These are phyloP conservation scores for Drosophila funebris DNA, from an alignment of 1,140 invertebrate species.

Conservation along the genomic window DNA sequence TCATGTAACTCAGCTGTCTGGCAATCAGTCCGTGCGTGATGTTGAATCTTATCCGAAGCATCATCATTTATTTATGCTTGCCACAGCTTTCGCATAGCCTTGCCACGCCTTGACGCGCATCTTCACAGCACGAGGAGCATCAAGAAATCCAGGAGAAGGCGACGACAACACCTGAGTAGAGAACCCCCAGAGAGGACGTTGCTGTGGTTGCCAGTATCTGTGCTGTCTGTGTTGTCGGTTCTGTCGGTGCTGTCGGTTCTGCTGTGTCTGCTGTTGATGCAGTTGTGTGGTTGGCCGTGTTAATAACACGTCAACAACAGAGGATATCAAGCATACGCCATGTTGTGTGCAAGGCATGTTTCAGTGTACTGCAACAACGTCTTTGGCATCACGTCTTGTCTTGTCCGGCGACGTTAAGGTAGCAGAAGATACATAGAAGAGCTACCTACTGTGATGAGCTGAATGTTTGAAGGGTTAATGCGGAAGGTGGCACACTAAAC, in stretches of 20 bases:
- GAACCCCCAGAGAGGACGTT: background rate
- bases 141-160: background rate
- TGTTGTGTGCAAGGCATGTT: slow-evolving; percentile 42
- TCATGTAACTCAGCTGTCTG: slow-evolving; percentile 28
- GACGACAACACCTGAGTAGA: slow-evolving; percentile 61
- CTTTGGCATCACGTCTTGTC: background rate
- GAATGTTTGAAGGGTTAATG: slow-evolving; percentile 3
- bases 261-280: slow-evolving; percentile 28
- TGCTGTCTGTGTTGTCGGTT: background rate
- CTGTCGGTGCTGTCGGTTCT: background rate
- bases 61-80: slow-evolving; percentile 75
- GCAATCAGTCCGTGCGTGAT: slow-evolving; percentile 51
- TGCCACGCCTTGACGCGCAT: slow-evolving; percentile 16
- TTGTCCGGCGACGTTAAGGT: background rate
- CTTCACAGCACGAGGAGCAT: background rate
- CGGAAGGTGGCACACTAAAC: slow-evolving; percentile 38
- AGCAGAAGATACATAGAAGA: background rate
- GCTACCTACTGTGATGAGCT: background rate
- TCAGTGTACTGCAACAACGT: slow-evolving; percentile 42
- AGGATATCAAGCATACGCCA: slow-evolving; percentile 67
- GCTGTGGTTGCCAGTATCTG: slow-evolving; percentile 30
- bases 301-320: slow-evolving; percentile 67
- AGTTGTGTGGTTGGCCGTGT: slow-evolving; percentile 55
- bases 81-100: slow-evolving; percentile 21
- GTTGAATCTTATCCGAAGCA: slow-evolving; percentile 67